These are phyloP conservation scores for Yponomeuta plumbellus DNA, from an alignment of 2,888 invertebrate genomes.

Conservation along the genomic window DNA sequence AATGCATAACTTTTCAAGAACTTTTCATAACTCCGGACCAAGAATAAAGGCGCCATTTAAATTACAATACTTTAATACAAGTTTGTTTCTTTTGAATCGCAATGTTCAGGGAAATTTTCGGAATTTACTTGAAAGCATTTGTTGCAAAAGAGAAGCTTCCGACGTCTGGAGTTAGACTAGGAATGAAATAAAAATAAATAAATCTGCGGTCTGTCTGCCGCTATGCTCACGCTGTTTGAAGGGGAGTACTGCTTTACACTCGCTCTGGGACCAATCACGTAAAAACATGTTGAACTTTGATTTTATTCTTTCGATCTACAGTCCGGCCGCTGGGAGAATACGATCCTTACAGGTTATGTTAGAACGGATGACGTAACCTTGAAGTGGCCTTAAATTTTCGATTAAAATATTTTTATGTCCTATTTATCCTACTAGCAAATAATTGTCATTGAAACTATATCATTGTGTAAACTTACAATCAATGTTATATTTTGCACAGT, in stretches of 20 bases:
- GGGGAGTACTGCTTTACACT: not conserved
- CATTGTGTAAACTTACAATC: too few relatives aligned
- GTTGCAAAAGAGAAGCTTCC: conserved; percentile 54
- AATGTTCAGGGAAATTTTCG: conserved; percentile 60
- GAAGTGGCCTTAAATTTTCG: too few relatives aligned
- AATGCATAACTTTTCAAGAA: conserved; percentile 52
- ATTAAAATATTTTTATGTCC: too few relatives aligned
- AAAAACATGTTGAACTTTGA: not conserved
- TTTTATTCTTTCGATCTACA: too few relatives aligned
- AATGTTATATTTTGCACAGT: too few relatives aligned
- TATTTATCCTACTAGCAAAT: too few relatives aligned
- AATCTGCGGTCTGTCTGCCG: conserved; percentile 33
- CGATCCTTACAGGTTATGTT: too few relatives aligned
- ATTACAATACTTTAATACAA: conserved; percentile 57
- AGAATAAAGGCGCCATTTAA: conserved; percentile 62
- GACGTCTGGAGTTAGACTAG: conserved; percentile 52
- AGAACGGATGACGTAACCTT: too few relatives aligned
- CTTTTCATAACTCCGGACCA: conserved; percentile 43
- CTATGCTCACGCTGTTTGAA: not conserved
- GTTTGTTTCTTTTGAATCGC: conserved; percentile 63
- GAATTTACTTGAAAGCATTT: conserved; percentile 68
- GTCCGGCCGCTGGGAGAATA: too few relatives aligned
- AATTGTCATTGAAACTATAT: too few relatives aligned
- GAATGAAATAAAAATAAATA: conserved; percentile 36
- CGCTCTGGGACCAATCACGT: not conserved